A percentile compares a stretch with the other conserved stretches of the same genome.
These are phyloP conservation scores for Sepiola atlantica DNA, from an alignment of 2,888 invertebrate species.

Conservation along the genomic window DNA sequence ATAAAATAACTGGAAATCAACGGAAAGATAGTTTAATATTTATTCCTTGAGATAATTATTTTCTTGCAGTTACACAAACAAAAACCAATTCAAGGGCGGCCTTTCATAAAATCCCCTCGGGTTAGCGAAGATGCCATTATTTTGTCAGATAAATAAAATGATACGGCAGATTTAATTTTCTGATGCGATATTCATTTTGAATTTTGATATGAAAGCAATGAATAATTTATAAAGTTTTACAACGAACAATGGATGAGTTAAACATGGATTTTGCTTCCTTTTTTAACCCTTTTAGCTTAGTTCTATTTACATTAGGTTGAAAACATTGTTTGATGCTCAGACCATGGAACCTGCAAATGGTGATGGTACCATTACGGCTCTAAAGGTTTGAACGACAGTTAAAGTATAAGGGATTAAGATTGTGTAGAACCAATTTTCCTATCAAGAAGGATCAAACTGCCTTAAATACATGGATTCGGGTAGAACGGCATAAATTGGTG, in stretches of 20 bases:
- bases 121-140: background rate
- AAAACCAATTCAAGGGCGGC: background rate
- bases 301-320: background rate
- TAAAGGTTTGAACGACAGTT: too few relatives aligned
- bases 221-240: background rate
- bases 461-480: too few relatives aligned
- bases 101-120: background rate
- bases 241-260: background rate
- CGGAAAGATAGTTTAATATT: background rate
- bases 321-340: background rate
- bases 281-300: background rate
- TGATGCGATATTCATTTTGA: background rate
- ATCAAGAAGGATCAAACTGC: too few relatives aligned
- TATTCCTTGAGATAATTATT: background rate
- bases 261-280: background rate
- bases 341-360: too few relatives aligned
- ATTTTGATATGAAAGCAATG: conserved; percentile 4
- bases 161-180: background rate
- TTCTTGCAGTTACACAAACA: background rate
- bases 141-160: background rate
- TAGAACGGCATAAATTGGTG: too few relatives aligned
- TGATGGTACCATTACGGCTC: too few relatives aligned
- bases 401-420: too few relatives aligned
- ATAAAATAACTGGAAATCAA: background rate
- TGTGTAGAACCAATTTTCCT: too few relatives aligned